Evolutionary conservation across 2,888 invertebrate genomes (phyloP), one percentile per base, ranked within the genome.

Genomic region (Cephus pygmeus): DNA sequence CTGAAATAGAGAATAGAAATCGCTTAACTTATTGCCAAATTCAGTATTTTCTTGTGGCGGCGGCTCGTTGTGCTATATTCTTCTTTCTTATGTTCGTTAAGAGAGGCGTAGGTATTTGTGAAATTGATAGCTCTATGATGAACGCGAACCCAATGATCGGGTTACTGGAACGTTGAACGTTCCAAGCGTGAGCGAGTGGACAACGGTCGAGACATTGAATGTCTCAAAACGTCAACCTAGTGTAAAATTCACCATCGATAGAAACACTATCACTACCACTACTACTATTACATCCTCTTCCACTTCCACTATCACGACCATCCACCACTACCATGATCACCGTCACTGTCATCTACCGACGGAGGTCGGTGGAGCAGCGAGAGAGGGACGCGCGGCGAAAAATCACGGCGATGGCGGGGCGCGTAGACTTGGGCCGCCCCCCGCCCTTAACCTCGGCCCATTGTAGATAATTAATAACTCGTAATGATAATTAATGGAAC

Each of bases 381-480:
- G 71, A 69, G 69, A 86, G 85, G 89, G 89, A 91, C 90, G 91
- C 90, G 91, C 91, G 90, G 87, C 90, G 87, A 87, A 88, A 87
- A 82, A 87, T 85, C 80, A 90, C 91, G 91, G 88, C 90, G 91
- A 91, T 88, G 90, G 91, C 91, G 91, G 91, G 91, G 89, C 88
- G 89, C 87, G 91, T 91, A 91, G 91, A 91, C 91, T 83, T 91
- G 91, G 91, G 91, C 91, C 90, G 90, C 90, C 90, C 89, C 91
- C 90, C 89, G 90, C 91, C 90, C 90, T 89, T 89, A 89, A 85
- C 89, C 88, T 90, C 90, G 91, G 91, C 91, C 91, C 91, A 87
- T 91, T 91, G 91, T 91, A 91, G 91, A 91, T 91, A 91, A 90
- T 89, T 89, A 89, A 88, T 88, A 87, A 88, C 85, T 88, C 88